Evolutionary conservation across 1,140 invertebrate species (phyloP), one percentile per base, ranked within the genome.

Genomic region (Schlechtendalia chinensis): DNA sequence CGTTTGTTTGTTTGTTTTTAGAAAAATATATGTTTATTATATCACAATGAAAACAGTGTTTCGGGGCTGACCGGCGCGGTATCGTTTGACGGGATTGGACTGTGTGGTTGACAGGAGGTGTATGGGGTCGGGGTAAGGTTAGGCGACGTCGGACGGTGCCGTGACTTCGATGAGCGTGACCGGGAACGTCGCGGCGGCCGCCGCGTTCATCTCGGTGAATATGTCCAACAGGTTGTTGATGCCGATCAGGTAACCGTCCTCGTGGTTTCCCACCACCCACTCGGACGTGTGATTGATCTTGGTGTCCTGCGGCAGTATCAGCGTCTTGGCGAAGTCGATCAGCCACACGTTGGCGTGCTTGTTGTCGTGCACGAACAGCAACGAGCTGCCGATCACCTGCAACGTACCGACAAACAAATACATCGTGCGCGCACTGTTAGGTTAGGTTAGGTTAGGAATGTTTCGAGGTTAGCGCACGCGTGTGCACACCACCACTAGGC

Each of bases 261-360:
- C 97, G 84, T 98, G 96, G 86, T 98, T 98, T n/a, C 96, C 97
- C 50, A 97, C 94, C 83, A 92, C 90, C 97, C 97, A 99, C 58
- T 91, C 89, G 12, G 90, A 89, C 79, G 91, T 90, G 85, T 99
- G 97, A 81, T 91, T 90, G 80, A 98, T 93, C 61, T 86, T 87
- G 4, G 83, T 84, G 63, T 93, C 85, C 77, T 91, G 88, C 1
- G 90, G 89, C 65, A 98, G 87, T 19, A 90, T 90, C 67, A 94
- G 89, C 3, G 96, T 98, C 87, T 99, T 99, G 12, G 96, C 97
- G 87, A 99, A 99, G 87, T 99, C 97, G 80, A 99, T 99, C 88
- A 99, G 91, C 97, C 97, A 99, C 17, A 98, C 90, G 81, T 92
- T 93, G 8, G 96, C 94, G 83, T 91, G 92, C 80, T 90, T 89